Conservation (phyloP, 2,888 invertebrate genomes). For the Heliconius aoede region DNA sequence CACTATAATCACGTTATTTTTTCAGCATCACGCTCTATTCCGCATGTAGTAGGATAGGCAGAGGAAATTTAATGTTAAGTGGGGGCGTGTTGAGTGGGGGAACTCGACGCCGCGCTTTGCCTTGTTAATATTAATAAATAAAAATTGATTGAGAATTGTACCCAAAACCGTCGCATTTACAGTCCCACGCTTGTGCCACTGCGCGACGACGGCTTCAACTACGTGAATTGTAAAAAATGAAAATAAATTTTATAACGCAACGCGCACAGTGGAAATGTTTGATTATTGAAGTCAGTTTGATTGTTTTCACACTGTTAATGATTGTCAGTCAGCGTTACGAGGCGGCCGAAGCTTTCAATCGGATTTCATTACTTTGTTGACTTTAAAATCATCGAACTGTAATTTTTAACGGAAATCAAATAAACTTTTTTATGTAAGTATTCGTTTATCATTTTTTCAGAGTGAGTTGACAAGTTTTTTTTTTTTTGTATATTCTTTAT, state of each 20-base stretch:
- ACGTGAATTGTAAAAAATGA: slow-evolving; percentile 56
- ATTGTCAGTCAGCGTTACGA: slow-evolving; percentile 53
- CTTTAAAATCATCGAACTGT: slow-evolving; percentile 47
- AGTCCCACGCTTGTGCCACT: too few relatives aligned
- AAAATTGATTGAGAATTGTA: too few relatives aligned
- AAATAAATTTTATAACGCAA: slow-evolving; percentile 65
- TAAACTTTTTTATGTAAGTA: slow-evolving; percentile 42
- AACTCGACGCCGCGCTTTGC: too few relatives aligned
- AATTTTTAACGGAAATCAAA: slow-evolving; percentile 47
- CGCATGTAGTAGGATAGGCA: too few relatives aligned
- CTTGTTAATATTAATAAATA: too few relatives aligned
- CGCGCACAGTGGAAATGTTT: slow-evolving; percentile 68
- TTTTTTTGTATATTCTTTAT: background rate
- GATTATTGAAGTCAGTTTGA: slow-evolving; percentile 65
- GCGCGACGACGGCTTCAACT: too few relatives aligned
- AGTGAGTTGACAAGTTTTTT: slow-evolving; percentile 21
- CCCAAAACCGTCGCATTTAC: too few relatives aligned
- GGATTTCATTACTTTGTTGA: slow-evolving; percentile 48
- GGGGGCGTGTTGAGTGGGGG: too few relatives aligned
- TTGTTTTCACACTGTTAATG: slow-evolving; percentile 65
- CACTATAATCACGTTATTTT: slow-evolving; percentile 55
- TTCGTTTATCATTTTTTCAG: slow-evolving; percentile 36
- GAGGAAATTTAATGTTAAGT: too few relatives aligned
- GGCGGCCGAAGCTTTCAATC: slow-evolving; percentile 49
- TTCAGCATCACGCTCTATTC: too few relatives aligned